These are phyloP conservation scores for Saxidomus purpurata DNA, from an alignment of 1,140 invertebrate genomes.

Conservation along the genomic window DNA sequence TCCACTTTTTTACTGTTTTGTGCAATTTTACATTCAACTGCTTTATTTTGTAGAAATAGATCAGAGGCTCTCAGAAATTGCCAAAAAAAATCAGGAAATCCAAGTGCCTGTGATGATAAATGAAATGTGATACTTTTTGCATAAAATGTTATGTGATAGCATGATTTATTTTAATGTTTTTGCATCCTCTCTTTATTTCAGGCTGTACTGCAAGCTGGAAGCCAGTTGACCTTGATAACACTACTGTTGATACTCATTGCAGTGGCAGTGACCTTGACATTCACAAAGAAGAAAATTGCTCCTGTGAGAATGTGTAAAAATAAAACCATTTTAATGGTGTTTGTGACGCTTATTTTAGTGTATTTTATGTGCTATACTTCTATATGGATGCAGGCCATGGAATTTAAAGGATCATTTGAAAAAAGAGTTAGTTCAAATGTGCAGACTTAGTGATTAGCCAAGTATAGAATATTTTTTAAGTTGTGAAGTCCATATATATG, in stretches of 20 bases:
- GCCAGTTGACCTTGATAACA: conserved; percentile 67
- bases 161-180: no score
- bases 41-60: no score
- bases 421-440: conserved; percentile 72
- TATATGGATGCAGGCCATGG: conserved; percentile 82
- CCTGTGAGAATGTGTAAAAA: conserved; percentile 77
- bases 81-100: no score
- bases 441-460: conserved; percentile 19
- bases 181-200: conserved; percentile 14
- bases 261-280: conserved; percentile 67
- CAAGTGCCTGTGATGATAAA: no score
- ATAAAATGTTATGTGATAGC: no score
- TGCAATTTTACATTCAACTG: no score
- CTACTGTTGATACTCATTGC: conserved; percentile 74
- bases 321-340: conserved; percentile 80
- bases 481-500: no score
- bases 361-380: conserved; percentile 83
- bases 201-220: conserved; percentile 56
- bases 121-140: no score
- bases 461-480: neutral
- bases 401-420: conserved; percentile 81
- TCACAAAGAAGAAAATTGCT: conserved; percentile 70
- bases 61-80: no score
- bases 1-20: no score
- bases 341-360: conserved; percentile 77